phyloP scores from a whole-genome alignment of 2,888 invertebrate species.

The Acanthococcus lagerstroemiae region DNA sequence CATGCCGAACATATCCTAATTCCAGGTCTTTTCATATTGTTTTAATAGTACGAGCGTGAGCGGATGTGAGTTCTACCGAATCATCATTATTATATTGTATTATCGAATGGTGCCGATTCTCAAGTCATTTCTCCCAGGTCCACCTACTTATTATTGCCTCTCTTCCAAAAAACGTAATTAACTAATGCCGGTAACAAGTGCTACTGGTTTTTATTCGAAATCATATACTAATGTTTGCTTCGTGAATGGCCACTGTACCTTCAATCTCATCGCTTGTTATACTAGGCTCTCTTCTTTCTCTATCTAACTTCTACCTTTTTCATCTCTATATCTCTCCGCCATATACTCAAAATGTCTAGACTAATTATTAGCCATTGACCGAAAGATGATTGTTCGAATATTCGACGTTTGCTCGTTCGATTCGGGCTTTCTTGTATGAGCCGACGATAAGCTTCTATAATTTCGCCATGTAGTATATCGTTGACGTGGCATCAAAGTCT shows the following conservation, averaged over 20 bases:
- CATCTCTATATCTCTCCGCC: neutral
- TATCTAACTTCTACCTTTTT: no score
- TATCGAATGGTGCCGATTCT: conserved; percentile 29
- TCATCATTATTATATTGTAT: conserved; percentile 24
- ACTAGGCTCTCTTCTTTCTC: no score
- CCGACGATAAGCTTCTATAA: no score
- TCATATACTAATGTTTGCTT: neutral
- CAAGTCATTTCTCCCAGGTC: conserved; percentile 24
- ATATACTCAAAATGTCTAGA: neutral
- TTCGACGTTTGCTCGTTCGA: no score
- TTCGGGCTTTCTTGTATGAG: no score
- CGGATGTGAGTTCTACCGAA: conserved; percentile 27
- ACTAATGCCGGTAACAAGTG: conserved; percentile 27
- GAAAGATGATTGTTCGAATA: conserved; percentile 2
- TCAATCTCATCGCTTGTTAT: neutral
- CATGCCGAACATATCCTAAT: neutral
- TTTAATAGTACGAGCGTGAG: conserved; percentile 21
- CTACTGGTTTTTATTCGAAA: conserved; percentile 27
- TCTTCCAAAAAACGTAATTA: conserved; percentile 11
- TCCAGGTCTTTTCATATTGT: neutral
- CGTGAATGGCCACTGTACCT: neutral
- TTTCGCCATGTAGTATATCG: no score
- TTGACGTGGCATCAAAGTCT: no score
- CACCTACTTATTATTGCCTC: conserved; percentile 28
- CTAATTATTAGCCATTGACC: conserved; percentile 12